Evolutionary conservation across 2,888 invertebrate genomes (phyloP).

Genomic region (Amblyjoppa fuscipennis): DNA sequence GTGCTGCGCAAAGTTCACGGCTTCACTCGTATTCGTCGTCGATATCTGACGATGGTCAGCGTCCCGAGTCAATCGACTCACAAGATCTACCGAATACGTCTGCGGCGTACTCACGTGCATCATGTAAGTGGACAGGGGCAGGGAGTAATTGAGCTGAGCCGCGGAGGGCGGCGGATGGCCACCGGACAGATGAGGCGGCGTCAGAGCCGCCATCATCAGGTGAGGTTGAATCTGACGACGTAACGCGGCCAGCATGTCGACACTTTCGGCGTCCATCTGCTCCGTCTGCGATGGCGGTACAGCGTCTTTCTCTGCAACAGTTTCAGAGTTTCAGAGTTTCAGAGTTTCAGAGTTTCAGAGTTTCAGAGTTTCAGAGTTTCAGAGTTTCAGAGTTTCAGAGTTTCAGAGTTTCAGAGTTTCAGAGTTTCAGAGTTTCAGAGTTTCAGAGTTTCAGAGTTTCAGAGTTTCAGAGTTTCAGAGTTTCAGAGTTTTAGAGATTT

Average conservation of each 20-base stretch:
- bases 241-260: constrained; percentile 90
- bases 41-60: constrained; percentile 35
- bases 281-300: constrained; percentile 76
- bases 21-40: constrained; percentile 66
- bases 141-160: constrained; percentile 80
- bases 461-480: no score
- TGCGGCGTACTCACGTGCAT: constrained; percentile 82
- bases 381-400: no score
- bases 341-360: no score
- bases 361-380: no score
- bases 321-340: background rate
- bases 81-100: constrained; percentile 73
- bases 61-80: constrained; percentile 69
- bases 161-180: constrained; percentile 77
- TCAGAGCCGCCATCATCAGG: constrained; percentile 88
- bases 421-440: background rate
- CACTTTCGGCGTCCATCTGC: constrained; percentile 86
- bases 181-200: constrained; percentile 83
- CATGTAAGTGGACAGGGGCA: constrained; percentile 82
- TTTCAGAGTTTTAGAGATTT: background rate
- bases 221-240: constrained; percentile 91
- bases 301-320: constrained; percentile 78
- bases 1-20: constrained; percentile 77
- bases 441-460: background rate
- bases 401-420: no score